Conservation (phyloP, 2,888 invertebrate species). For the Sarcophaga subvicina region DNA sequence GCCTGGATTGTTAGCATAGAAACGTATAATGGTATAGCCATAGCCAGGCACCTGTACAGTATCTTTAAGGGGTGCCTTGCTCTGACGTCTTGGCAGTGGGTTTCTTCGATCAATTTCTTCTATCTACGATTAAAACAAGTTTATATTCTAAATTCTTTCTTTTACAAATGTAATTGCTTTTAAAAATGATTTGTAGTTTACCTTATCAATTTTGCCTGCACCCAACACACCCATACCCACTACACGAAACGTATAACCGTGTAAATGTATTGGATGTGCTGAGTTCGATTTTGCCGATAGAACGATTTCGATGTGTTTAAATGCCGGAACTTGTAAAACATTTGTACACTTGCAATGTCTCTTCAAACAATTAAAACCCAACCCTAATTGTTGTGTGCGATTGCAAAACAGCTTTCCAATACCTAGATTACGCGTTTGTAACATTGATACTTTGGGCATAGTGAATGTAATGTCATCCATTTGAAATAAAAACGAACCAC, state of each 20-base stretch:
- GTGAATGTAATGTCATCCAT: conserved; percentile 78
- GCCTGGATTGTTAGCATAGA: conserved; percentile 77
- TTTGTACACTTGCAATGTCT: conserved; percentile 77
- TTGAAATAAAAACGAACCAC: conserved; percentile 75
- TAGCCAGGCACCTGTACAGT: conserved; percentile 78
- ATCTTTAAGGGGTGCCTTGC: conserved; percentile 77
- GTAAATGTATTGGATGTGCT: conserved; percentile 78
- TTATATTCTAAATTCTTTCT: too few species aligned
- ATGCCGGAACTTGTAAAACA: conserved; percentile 78
- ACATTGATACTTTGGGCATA: conserved; percentile 75
- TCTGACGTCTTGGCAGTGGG: conserved; percentile 75
- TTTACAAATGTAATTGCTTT: not conserved
- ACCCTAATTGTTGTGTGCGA: conserved; percentile 73
- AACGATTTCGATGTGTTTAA: conserved; percentile 76
- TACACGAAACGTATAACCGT: conserved; percentile 79
- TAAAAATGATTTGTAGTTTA: conserved; percentile 42
- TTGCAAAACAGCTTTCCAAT: conserved; percentile 77
- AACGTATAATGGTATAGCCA: conserved; percentile 78
- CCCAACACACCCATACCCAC: conserved; percentile 79
- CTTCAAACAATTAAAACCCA: conserved; percentile 75
- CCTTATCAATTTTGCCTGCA: conserved; percentile 73
- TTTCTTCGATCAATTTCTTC: conserved; percentile 75
- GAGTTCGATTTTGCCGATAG: conserved; percentile 74
- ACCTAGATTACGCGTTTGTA: conserved; percentile 77
- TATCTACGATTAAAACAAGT: conserved; percentile 70